These are phyloP conservation scores for Thalassarche chlororhynchos DNA, from an alignment of 2,113 vertebrate genomes.

Conservation along the genomic window DNA sequence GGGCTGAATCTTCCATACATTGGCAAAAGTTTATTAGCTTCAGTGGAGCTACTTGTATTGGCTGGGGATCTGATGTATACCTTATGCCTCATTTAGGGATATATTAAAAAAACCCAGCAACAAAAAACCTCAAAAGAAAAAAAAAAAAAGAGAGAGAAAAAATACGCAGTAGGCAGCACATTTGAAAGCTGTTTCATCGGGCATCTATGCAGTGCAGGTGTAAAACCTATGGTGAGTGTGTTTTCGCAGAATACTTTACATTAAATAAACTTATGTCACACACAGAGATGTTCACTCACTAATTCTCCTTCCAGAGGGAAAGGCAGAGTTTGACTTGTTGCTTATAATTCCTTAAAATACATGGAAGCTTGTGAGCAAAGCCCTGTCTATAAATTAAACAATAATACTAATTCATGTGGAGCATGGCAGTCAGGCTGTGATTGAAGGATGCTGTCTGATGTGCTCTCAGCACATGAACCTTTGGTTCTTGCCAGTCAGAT, in stretches of 20 bases:
- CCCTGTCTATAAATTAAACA: neutral
- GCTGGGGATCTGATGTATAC: neutral
- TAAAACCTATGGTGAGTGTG: neutral
- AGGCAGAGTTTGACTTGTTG: neutral
- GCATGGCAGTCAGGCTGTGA: neutral
- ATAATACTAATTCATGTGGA: neutral
- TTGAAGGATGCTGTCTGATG: neutral
- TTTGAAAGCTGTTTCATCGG: neutral
- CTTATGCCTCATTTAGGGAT: neutral
- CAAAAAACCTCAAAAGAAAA: neutral
- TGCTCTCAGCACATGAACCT: neutral
- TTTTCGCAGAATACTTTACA: neutral
- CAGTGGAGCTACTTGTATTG: neutral
- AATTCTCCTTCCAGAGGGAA: neutral
- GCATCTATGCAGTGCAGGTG: neutral
- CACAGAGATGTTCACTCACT: neutral
- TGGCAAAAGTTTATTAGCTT: conserved; percentile 3
- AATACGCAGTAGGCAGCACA: neutral
- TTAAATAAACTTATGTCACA: neutral
- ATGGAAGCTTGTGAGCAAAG: neutral
- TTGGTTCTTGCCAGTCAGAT: neutral
- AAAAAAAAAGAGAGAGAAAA: neutral
- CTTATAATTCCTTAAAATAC: neutral
- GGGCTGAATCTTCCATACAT: neutral
- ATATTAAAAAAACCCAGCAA: neutral